Evolutionary conservation across 2,888 invertebrate genomes (phyloP), one percentile per base, ranked within the genome.

Genomic region (Drosophila birchii): DNA sequence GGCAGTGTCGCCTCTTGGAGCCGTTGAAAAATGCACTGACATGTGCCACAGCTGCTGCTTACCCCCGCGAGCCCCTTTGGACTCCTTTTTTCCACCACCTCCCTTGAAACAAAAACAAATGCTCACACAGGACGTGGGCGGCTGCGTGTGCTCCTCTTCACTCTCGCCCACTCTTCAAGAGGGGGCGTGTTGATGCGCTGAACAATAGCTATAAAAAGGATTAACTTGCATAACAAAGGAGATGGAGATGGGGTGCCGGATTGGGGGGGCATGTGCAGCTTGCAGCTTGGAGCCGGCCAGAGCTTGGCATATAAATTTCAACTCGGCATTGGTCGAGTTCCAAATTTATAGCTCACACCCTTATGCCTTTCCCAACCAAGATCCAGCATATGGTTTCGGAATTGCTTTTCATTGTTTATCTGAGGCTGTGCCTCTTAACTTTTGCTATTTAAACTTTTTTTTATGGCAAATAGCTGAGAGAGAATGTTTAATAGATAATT

Each of bases 211-310:
- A 84, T 84, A 84, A 84, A 84, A 84, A 84, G 84, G 88, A 84
- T 84, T 85, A 85, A 88, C 84, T 85, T 88, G 84, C 84, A 88
- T 87, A 85, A 88, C 89, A 85, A 88, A 88, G 80, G 76, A 81
- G 75, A 72, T 49, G 80, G 76, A 81, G 75, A 72, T 49, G 51
- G 34, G 51, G 51, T 34, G 47, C 57, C 18, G 9, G 45, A 26
- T n/a, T 9, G n/a, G 26, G 26, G 45, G 53, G 57, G 61, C 32
- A 20, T 70, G 57, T 38, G 43, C 20, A 34, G 51, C 51, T 16
- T 70, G 20, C 14, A 14, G 56, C 49, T 51, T 53, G 51, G 64
- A 57, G 41, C 41, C 36, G 56, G 53, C 67, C 51, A 58, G 57
- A 41, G 56, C 56, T 11, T 75, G 82, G 78, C 72, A 79, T 81